phyloP scores from a whole-genome alignment of 1,140 invertebrate genomes.

The Neodiprion lecontei region DNA sequence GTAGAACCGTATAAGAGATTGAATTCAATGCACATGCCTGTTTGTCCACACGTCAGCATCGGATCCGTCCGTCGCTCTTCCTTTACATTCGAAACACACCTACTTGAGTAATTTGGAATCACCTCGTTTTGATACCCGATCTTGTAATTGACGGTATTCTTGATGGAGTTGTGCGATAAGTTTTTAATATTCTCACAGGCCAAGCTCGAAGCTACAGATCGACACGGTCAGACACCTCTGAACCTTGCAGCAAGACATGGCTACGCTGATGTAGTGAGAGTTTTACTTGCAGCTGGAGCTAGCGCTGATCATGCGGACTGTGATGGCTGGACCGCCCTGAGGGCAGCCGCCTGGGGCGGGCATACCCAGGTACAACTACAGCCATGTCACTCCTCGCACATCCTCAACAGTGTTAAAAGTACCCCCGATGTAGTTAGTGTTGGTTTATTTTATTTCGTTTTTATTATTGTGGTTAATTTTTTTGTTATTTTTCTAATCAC shows the following conservation, averaged over 20 bases:
- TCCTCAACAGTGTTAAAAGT: constrained; percentile 35
- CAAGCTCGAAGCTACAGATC: constrained; percentile 71
- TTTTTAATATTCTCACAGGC: constrained; percentile 46
- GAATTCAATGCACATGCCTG: too few species aligned
- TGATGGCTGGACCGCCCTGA: constrained; percentile 88
- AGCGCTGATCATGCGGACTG: constrained; percentile 83
- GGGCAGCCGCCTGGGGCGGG: constrained; percentile 90
- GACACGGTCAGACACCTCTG: constrained; percentile 81
- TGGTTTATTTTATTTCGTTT: constrained; percentile 37
- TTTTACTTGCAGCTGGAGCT: constrained; percentile 77
- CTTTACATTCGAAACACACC: neutral
- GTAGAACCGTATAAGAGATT: constrained; percentile 3
- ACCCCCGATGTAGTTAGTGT: constrained; percentile 38
- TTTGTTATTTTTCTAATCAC: constrained; percentile 8
- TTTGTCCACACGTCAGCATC: too few species aligned
- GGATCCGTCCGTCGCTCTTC: too few species aligned
- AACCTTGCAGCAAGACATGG: constrained; percentile 85
- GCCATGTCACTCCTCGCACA: constrained; percentile 34
- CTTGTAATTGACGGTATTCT: neutral
- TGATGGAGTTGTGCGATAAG: neutral
- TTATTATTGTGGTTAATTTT: constrained; percentile 21
- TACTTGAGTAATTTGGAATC: neutral
- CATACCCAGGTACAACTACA: constrained; percentile 78
- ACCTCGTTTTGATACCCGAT: neutral
- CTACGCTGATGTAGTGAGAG: constrained; percentile 76